Conservation (phyloP, 2,888 invertebrate species). For the Drosophila algonquin region DNA sequence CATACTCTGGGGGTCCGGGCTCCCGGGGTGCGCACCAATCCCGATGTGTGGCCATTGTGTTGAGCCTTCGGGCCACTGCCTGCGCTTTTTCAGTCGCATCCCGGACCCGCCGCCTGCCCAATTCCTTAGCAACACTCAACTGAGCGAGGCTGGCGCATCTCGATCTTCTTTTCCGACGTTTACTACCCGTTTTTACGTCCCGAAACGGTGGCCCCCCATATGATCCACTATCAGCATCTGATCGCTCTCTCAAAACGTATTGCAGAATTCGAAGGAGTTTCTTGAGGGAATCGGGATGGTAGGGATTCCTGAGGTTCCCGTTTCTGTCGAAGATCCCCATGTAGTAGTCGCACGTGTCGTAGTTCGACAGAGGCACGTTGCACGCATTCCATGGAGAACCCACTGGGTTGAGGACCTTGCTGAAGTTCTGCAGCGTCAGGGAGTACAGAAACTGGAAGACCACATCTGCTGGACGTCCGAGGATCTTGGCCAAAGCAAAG, state of each 20-base stretch:
- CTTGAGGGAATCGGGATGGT: conserved; percentile 21
- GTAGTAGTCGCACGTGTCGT: conserved; percentile 29
- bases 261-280: conserved; percentile 41
- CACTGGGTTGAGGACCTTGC: conserved; percentile 27
- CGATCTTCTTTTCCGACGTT: not conserved
- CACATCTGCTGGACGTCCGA: conserved; percentile 5
- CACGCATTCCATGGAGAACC: not conserved
- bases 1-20: not conserved
- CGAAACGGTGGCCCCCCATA: not conserved
- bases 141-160: conserved; percentile 30
- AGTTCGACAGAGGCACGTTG: conserved; percentile 30
- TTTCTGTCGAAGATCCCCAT: conserved; percentile 44
- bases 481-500: not conserved
- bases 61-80: not conserved
- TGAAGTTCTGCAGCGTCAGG: conserved; percentile 53
- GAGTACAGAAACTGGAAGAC: conserved; percentile 44
- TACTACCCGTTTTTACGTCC: not conserved
- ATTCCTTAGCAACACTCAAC: conserved; percentile 25
- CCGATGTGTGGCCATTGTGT: not conserved
- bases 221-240: not conserved
- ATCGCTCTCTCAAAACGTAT: conserved; percentile 4
- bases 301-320: conserved; percentile 44
- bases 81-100: conserved; percentile 1
- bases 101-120: conserved; percentile 16
- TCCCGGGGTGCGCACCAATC: too few species aligned